These are phyloP conservation scores for Trinectes maculatus DNA, from an alignment of 2,113 vertebrate genomes.

Conservation along the genomic window DNA sequence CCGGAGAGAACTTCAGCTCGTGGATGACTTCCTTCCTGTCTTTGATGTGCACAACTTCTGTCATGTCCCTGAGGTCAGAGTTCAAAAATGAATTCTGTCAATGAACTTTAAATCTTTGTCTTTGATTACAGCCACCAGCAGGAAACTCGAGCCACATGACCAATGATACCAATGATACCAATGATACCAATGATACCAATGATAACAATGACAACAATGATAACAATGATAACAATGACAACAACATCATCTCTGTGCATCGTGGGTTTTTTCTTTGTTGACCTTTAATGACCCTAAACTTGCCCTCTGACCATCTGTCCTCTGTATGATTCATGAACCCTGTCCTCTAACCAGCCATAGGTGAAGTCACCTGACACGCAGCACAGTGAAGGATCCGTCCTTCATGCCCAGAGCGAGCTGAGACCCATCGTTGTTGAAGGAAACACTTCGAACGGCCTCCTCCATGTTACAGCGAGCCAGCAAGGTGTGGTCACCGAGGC, in stretches of 20 bases:
- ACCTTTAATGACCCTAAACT: too few species aligned
- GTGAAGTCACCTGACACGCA: constrained; percentile 89
- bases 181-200: too few species aligned
- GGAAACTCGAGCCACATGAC: too few species aligned
- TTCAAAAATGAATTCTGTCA: background rate
- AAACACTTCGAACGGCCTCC: constrained; percentile 91
- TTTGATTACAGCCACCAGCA: too few species aligned
- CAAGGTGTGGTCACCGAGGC: constrained; percentile 91
- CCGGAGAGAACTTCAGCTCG: constrained; percentile 97
- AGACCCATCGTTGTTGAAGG: constrained; percentile 93
- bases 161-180: too few species aligned
- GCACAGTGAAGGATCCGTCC: constrained; percentile 96
- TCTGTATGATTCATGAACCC: too few species aligned
- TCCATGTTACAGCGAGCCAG: constrained; percentile 98
- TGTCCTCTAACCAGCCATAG: background rate
- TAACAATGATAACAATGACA: too few species aligned
- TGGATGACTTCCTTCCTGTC: constrained; percentile 98
- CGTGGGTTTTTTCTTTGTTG: background rate
- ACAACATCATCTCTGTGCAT: too few species aligned
- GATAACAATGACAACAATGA: too few species aligned
- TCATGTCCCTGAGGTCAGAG: constrained; percentile 96
- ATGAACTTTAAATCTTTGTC: too few species aligned
- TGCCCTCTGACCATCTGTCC: too few species aligned
- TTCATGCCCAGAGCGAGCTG: constrained; percentile 97
- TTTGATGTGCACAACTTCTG: constrained; percentile 97